Conservation (phyloP, 2,888 invertebrate species). For the Sympetrum striolatum region DNA sequence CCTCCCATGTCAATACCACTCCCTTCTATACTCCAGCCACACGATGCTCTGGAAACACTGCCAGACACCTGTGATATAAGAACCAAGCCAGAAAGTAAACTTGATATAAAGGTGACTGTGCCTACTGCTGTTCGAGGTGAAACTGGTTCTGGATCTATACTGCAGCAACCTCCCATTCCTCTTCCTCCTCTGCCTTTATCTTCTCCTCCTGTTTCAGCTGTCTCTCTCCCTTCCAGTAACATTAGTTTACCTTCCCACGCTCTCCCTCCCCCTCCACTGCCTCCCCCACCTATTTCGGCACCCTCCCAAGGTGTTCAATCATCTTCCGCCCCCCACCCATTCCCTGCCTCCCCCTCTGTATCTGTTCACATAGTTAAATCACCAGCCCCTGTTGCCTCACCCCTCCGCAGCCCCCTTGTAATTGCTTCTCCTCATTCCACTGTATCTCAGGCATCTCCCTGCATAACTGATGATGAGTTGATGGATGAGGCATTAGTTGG, state of each 20-base stretch:
- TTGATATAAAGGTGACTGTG: conserved; percentile 11
- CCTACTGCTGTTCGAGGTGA: conserved; percentile 3
- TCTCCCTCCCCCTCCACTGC: conserved; percentile 56
- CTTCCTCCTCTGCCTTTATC: neutral
- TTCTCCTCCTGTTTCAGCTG: conserved; percentile 61
- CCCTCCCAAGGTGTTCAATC: neutral
- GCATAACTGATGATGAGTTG: conserved; percentile 87
- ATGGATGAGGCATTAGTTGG: conserved; percentile 88
- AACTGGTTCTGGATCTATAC: neutral
- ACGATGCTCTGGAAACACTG: conserved; percentile 6
- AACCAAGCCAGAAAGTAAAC: conserved; percentile 45
- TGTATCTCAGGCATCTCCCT: conserved; percentile 66
- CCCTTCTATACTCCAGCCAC: conserved; percentile 14
- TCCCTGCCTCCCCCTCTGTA: conserved; percentile 70
- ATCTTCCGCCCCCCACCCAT: conserved; percentile 51
- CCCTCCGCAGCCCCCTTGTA: conserved; percentile 58
- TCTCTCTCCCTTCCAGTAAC: conserved; percentile 57
- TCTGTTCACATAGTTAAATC: conserved; percentile 80
- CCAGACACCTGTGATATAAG: conserved; percentile 36
- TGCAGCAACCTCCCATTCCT: conserved; percentile 18
- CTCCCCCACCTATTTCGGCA: conserved; percentile 51
- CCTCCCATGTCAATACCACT: conserved; percentile 47
- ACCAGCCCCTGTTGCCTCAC: conserved; percentile 73
- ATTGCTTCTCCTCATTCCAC: conserved; percentile 73
- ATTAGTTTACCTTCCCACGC: conserved; percentile 56